Base-by-base conservation (phyloP, 1,140 invertebrate genomes). In the Pachyrhynchus sulphureomaculatus region DNA sequence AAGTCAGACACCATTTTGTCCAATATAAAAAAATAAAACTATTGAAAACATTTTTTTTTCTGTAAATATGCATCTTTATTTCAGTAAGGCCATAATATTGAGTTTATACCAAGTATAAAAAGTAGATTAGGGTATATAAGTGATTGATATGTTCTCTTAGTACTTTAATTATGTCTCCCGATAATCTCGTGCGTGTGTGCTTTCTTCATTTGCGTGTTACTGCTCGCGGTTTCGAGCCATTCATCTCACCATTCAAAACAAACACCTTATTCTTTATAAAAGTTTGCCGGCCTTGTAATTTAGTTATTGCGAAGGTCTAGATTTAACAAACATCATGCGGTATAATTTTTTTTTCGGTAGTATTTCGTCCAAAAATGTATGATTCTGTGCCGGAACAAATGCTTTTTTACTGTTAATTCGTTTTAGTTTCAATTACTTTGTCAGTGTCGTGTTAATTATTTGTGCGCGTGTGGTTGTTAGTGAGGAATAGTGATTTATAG, bases 231-330 rank as follows among this genome's bases (percentile, higher is more conserved):
- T 20, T 13, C 24, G 6, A 9, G 36, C 37, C 52, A 54, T 54
- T 54, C 52, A 54, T 54, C 52, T 24, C n/a, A 18, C 52, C 20
- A 54, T 54, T 42, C 52, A 54, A 54, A 41, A 54, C 52, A 42
- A 54, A 54, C 18, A 29, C 24, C 23, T 41, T 17, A 24, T 15
- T n/a, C 13, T 32, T 37, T 29, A n/a, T 42, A 5, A 18, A 15
- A 36, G 29, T 39, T 26, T 8, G 55, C n/a, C 45, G 55, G 55
- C 55, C 55, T 58, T 58, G 55, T 58, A 49, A 49, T 49, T 58
- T 49, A 26, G 55, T 37, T 58, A 49, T 37, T 58, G 55, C 45
- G 55, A 58, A 58, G 55, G 55, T 58, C 55, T 58, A 41, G 45
- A 23, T 57, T 57, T 58, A 34, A 24, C 39, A 21, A 44, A 10